Evolutionary conservation across 2,797 vertebrate species (phyloP), one percentile per base, ranked within the genome.

Genomic region (Adrianichthys oophorus): DNA sequence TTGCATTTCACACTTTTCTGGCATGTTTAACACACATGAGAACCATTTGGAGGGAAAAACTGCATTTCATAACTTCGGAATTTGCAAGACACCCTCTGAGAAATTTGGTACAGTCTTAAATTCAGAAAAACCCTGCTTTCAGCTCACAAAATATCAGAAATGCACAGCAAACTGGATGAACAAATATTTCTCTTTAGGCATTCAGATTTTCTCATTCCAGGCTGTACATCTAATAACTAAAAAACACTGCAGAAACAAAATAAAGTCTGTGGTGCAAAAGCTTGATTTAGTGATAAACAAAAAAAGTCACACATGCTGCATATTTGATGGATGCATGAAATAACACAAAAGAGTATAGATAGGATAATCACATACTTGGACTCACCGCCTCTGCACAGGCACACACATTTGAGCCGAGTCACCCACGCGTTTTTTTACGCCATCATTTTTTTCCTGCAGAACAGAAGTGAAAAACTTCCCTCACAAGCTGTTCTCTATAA

Each of bases 1-100:
- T 50, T 60, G 46, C 15, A n/a, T 71, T 65, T 55, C 21, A 50
- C 15, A 4, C 41, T 52, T 58, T 8, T 47, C 8, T 56, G 54
- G 16, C 56, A 56, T 37, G 49, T 51, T 56, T 41, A 26, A 59
- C 52, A 57, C 47, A 23, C 10, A 41, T n/a, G 14, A 29, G 29
- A 41, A 37, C 7, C 1, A 46, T 53, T 54, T 19, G 3, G 15
- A 68, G 24, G 7, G 14, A 7, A 21, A 42, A 15, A 14, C 5
- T 19, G 21, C 59, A 21, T 59, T 41, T 56, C 15, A 23, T n/a
- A 51, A 18, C 26, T 37, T 55, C 56, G 65, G 40, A 53, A 42
- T 52, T 19, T 37, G 46, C 44, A 64, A 18, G 24, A 26, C 15
- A 16, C 24, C 52, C 51, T 61, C 54, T 26, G 21, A 40, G 46